Conservation (phyloP, 2,113 vertebrate species). For the Columbina picui region DNA sequence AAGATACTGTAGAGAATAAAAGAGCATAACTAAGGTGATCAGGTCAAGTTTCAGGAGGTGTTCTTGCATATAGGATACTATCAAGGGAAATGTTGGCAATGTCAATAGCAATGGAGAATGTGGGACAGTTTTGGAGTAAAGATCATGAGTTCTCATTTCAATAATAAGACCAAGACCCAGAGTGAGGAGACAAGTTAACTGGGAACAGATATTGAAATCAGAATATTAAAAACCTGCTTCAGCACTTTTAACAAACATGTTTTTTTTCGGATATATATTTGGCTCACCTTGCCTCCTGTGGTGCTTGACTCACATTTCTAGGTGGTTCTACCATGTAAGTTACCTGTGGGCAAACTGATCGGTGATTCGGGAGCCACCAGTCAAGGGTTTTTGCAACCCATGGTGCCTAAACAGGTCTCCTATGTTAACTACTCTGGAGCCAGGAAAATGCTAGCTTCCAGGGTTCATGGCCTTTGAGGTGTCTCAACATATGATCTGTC, state of each 20-base stretch:
- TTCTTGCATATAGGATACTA: not conserved
- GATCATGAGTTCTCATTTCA: not conserved
- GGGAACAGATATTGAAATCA: not conserved
- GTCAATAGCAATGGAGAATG: not conserved
- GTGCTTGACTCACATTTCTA: not conserved
- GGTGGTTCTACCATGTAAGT: not conserved
- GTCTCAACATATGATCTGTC: not conserved
- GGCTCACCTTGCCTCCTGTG: not conserved
- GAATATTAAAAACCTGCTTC: not conserved
- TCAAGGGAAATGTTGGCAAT: not conserved
- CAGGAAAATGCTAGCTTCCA: not conserved
- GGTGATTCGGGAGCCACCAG: not conserved
- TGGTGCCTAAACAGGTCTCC: not conserved
- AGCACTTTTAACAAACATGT: not conserved
- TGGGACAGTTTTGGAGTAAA: not conserved
- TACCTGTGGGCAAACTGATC: not conserved
- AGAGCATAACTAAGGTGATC: not conserved
- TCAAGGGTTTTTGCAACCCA: not conserved
- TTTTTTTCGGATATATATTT: not conserved
- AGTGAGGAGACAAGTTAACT: not conserved
- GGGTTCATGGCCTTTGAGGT: not conserved
- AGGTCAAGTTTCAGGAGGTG: not conserved
- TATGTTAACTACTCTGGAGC: not conserved
- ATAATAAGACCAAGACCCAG: not conserved
- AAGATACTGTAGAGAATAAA: not conserved